A percentile compares a stretch with the other conserved stretches of the same genome.
Conservation (phyloP, 30 jellyfish, hydroid and myxozoan genomes). For the Aurelia aurita region DNA sequence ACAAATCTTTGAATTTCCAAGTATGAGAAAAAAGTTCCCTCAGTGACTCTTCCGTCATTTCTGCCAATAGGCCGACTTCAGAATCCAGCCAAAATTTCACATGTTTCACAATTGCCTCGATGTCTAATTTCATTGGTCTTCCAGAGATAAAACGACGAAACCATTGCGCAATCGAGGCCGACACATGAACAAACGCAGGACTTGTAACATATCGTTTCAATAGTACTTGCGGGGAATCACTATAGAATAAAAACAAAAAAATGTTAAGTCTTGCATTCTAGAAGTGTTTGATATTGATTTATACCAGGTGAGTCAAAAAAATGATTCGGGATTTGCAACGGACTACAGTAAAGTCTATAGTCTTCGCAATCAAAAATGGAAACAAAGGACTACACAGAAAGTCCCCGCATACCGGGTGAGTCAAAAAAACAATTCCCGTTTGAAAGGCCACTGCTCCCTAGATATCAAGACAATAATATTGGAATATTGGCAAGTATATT, state of each 20-base stretch:
- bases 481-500: too few relatives aligned
- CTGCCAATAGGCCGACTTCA: conserved; percentile 21
- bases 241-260: background rate
- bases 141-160: conserved; percentile 21
- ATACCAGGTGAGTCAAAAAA: too few relatives aligned
- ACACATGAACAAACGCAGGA: conserved; percentile 45
- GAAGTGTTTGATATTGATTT: too few relatives aligned
- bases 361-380: too few relatives aligned
- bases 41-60: conserved; percentile 40
- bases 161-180: conserved; percentile 48
- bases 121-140: conserved; percentile 11
- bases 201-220: conserved; percentile 46
- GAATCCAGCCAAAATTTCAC: conserved; percentile 35
- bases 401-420: too few relatives aligned
- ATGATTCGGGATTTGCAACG: too few relatives aligned
- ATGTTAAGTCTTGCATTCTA: too few relatives aligned
- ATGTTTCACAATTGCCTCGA: background rate
- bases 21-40: conserved; percentile 14
- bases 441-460: too few relatives aligned
- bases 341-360: too few relatives aligned
- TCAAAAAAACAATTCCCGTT: too few relatives aligned
- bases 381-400: too few relatives aligned
- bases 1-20: conserved; percentile 35
- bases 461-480: too few relatives aligned
- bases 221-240: conserved; percentile 39